phyloP scores from a whole-genome alignment of 2,797 vertebrate genomes.

The Eremophila alpestris region DNA sequence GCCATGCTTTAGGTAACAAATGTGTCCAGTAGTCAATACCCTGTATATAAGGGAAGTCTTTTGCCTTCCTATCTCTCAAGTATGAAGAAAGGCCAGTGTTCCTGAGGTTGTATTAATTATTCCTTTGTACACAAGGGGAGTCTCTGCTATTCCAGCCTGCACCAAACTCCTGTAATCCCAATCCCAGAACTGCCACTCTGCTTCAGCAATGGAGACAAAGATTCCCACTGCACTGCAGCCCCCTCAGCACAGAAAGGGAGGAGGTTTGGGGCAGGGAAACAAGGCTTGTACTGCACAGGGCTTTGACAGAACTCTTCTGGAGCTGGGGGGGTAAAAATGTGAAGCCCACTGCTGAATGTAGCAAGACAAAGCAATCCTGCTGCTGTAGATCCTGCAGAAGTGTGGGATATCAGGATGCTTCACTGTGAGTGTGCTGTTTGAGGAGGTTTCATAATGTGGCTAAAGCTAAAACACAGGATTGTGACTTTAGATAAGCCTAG shows the following conservation, averaged over 20 bases:
- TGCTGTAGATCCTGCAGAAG: neutral
- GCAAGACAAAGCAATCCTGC: neutral
- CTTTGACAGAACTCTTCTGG: neutral
- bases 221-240: neutral
- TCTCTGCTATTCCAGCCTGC: neutral
- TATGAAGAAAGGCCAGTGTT: neutral
- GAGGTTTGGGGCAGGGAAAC: neutral
- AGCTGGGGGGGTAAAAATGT: neutral
- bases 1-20: neutral
- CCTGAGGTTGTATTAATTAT: neutral
- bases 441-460: neutral
- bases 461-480: neutral
- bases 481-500: neutral
- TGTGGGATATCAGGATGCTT: neutral
- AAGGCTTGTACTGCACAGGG: neutral
- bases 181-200: neutral
- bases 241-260: neutral
- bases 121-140: neutral
- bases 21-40: neutral
- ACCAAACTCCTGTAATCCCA: neutral
- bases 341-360: neutral
- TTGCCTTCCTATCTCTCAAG: neutral
- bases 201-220: neutral
- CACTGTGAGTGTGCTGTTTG: neutral
- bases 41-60: neutral